These are phyloP conservation scores for Meiosimyza platycephala DNA, from an alignment of 2,888 invertebrate species.

Conservation along the genomic window DNA sequence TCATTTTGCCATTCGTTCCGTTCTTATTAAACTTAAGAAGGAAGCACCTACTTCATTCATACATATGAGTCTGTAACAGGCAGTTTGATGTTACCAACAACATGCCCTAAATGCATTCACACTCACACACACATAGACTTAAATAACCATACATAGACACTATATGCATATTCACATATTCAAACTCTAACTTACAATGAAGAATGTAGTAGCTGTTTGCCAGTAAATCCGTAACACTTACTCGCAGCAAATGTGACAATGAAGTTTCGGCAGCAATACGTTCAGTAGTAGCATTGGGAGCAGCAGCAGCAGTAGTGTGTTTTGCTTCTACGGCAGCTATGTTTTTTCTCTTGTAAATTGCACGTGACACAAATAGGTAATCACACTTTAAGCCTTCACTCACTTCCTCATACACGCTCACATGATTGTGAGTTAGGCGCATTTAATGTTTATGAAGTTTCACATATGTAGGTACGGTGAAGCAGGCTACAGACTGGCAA, in stretches of 20 bases:
- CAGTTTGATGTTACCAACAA: background rate
- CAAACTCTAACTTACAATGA: slow-evolving; percentile 3
- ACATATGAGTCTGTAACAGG: no score
- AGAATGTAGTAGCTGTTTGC: slow-evolving; percentile 4
- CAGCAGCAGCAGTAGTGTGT: background rate
- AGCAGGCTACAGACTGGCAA: no score
- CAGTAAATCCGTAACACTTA: slow-evolving; percentile 37
- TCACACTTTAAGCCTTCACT: slow-evolving; percentile 49
- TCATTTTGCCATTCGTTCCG: no score
- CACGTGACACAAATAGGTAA: slow-evolving; percentile 61
- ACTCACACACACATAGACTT: background rate
- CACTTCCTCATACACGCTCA: slow-evolving; percentile 7
- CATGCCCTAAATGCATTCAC: background rate
- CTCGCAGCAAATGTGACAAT: slow-evolving; percentile 50
- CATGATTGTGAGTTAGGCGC: background rate
- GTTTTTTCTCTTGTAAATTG: slow-evolving; percentile 43
- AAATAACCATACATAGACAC: background rate
- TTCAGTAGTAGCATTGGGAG: background rate
- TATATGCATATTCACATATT: background rate
- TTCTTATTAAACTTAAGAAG: no score
- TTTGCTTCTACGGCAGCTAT: slow-evolving; percentile 19
- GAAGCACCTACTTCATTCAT: no score
- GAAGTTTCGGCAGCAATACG: slow-evolving; percentile 36
- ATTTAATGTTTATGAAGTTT: no score
- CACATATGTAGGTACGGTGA: no score